Evolutionary conservation across 2,888 invertebrate species (phyloP).

Genomic region (Colletes collaris): DNA sequence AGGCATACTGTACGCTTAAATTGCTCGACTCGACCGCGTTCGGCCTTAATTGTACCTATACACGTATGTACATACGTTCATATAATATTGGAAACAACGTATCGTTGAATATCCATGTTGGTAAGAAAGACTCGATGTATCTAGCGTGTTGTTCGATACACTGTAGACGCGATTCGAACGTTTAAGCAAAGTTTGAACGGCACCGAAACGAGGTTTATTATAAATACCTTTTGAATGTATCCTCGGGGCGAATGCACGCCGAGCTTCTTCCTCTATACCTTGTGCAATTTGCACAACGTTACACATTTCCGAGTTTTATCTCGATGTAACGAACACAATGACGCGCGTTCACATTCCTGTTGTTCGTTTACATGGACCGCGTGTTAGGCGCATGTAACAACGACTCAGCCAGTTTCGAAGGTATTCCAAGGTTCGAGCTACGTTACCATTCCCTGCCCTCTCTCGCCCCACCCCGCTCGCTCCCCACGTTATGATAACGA

Average conservation of each 20-base stretch:
- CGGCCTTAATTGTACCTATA: too few relatives aligned
- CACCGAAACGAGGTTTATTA: conserved; percentile 35
- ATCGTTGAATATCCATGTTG: too few relatives aligned
- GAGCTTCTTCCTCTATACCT: not conserved
- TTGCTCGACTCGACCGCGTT: too few relatives aligned
- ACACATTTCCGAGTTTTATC: conserved; percentile 27
- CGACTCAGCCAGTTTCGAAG: not conserved
- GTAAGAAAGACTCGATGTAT: too few relatives aligned
- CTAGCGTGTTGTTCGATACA: too few relatives aligned
- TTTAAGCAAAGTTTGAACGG: not conserved
- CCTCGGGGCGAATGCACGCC: not conserved
- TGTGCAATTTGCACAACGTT: conserved; percentile 15
- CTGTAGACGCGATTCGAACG: too few relatives aligned
- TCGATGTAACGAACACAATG: conserved; percentile 19
- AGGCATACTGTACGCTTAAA: too few relatives aligned
- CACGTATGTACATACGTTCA: too few relatives aligned
- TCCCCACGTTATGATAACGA: not conserved
- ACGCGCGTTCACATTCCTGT: conserved; percentile 22
- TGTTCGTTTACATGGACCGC: conserved; percentile 16
- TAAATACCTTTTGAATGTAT: conserved; percentile 10
- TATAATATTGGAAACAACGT: too few relatives aligned
- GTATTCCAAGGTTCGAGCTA: conserved; percentile 1
- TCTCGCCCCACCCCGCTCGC: too few relatives aligned
- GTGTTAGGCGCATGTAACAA: conserved; percentile 4
- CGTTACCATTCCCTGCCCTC: not conserved